These are phyloP conservation scores for Reinhardtius hippoglossoides DNA, from an alignment of 2,113 vertebrate genomes.

Conservation along the genomic window DNA sequence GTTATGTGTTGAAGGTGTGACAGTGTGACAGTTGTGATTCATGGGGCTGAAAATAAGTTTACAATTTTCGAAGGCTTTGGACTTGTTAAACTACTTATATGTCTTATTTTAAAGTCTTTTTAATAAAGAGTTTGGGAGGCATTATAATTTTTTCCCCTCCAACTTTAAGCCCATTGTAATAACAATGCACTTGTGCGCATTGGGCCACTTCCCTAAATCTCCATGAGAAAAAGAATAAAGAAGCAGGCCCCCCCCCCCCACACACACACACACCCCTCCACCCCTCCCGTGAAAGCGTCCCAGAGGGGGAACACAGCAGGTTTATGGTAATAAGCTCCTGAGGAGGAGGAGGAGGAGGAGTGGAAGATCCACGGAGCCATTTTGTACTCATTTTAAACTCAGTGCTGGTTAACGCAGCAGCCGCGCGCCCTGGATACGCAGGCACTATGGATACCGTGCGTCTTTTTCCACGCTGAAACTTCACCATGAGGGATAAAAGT, in stretches of 20 bases:
- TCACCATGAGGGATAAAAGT: slow-evolving; percentile 77
- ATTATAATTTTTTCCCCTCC: slow-evolving; percentile 42
- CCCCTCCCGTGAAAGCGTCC: slow-evolving; percentile 67
- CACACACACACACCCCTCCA: slow-evolving; percentile 12
- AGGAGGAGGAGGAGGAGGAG: slow-evolving; percentile 76
- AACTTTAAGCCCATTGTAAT: slow-evolving; percentile 55
- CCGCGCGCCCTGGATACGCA: slow-evolving; percentile 72
- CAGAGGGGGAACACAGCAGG: slow-evolving; percentile 79
- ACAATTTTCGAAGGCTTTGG: background rate
- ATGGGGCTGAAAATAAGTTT: too few species aligned
- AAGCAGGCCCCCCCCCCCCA: background rate
- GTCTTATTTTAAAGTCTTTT: background rate
- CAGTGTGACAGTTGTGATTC: background rate
- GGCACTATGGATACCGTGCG: slow-evolving; percentile 57
- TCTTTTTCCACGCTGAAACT: slow-evolving; percentile 59
- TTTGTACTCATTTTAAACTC: slow-evolving; percentile 88
- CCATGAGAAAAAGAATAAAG: slow-evolving; percentile 69
- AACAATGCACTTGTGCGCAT: slow-evolving; percentile 65
- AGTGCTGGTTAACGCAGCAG: slow-evolving; percentile 75
- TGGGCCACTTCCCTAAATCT: slow-evolving; percentile 75
- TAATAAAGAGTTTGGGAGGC: slow-evolving; percentile 7
- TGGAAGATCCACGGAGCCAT: slow-evolving; percentile 86
- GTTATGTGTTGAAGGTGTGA: background rate
- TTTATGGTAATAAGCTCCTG: slow-evolving; percentile 85
- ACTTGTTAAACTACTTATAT: background rate